Evolutionary conservation across 2,888 invertebrate species (phyloP).

Genomic region (Hypselothyrea guttata): DNA sequence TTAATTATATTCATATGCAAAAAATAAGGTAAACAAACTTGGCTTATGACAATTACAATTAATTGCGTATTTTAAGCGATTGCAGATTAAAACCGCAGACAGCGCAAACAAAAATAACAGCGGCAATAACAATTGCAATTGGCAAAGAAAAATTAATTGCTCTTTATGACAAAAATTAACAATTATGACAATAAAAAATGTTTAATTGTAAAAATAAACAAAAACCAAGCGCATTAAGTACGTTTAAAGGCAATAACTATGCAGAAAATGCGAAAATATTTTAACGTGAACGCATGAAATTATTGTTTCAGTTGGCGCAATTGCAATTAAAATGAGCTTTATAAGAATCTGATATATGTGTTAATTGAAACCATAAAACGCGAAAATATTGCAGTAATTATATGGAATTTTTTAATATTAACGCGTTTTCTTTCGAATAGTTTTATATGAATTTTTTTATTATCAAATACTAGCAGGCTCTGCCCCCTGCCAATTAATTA

Average conservation of each 20-base stretch:
- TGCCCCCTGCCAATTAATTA: too few relatives aligned
- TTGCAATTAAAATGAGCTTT: not conserved
- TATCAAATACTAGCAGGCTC: too few relatives aligned
- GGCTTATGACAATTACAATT: slow-evolving; percentile 61
- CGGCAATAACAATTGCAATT: slow-evolving; percentile 2
- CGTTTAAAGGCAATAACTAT: slow-evolving; percentile 27
- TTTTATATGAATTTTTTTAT: too few relatives aligned
- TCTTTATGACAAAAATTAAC: slow-evolving; percentile 56
- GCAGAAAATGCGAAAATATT: slow-evolving; percentile 1
- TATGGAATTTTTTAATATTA: too few relatives aligned
- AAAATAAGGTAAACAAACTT: slow-evolving; percentile 57
- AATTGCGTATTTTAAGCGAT: slow-evolving; percentile 65
- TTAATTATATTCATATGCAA: slow-evolving; percentile 60
- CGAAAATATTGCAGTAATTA: too few relatives aligned
- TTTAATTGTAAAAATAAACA: slow-evolving; percentile 51
- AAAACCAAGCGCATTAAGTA: not conserved
- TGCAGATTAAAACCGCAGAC: slow-evolving; percentile 57
- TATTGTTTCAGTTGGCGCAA: slow-evolving; percentile 12
- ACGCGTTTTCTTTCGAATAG: too few relatives aligned
- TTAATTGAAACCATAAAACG: too few relatives aligned
- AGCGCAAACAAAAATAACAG: slow-evolving; percentile 46
- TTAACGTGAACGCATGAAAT: slow-evolving; percentile 7
- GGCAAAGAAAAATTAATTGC: slow-evolving; percentile 40
- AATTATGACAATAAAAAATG: slow-evolving; percentile 60
- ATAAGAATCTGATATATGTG: too few relatives aligned